Evolutionary conservation across 2,888 invertebrate species (phyloP).

Genomic region (Mystacides longicornis): DNA sequence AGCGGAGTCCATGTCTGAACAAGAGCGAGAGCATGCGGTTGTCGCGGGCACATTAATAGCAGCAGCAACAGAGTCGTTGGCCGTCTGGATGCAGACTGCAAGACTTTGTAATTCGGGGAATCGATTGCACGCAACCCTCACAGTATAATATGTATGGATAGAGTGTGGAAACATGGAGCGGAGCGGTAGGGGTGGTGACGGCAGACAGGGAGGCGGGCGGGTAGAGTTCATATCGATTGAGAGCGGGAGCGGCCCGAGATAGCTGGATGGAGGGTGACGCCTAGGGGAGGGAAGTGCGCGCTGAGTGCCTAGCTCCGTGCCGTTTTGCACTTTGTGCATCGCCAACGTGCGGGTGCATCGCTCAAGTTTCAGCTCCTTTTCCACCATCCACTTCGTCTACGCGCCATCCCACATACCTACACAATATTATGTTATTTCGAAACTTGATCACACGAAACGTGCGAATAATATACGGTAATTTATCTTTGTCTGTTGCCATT

Average conservation of each 20-base stretch:
- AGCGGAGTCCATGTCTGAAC: not conserved
- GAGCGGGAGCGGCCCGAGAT: slow-evolving; percentile 6
- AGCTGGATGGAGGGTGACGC: not conserved
- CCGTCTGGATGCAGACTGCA: slow-evolving; percentile 5
- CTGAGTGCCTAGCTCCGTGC: not conserved
- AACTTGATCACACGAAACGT: too few relatives aligned
- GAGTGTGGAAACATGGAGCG: slow-evolving; percentile 6
- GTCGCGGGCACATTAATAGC: not conserved
- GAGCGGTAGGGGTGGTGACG: slow-evolving; percentile 17
- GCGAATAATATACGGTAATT: too few relatives aligned
- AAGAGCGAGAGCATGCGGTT: slow-evolving; percentile 6
- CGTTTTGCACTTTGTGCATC: too few relatives aligned
- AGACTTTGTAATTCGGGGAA: not conserved
- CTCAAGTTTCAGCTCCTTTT: too few relatives aligned
- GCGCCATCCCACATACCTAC: too few relatives aligned
- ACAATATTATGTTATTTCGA: too few relatives aligned
- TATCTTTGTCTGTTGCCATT: too few relatives aligned
- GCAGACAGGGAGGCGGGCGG: slow-evolving; percentile 11
- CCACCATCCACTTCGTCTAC: too few relatives aligned
- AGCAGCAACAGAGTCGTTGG: slow-evolving; percentile 4
- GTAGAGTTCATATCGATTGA: slow-evolving; percentile 4
- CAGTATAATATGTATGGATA: too few relatives aligned
- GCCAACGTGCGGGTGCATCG: too few relatives aligned
- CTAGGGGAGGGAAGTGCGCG: not conserved
- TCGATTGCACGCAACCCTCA: not conserved